Evolutionary conservation across 2,113 vertebrate species (phyloP).

Genomic region (Apteryx owenii): DNA sequence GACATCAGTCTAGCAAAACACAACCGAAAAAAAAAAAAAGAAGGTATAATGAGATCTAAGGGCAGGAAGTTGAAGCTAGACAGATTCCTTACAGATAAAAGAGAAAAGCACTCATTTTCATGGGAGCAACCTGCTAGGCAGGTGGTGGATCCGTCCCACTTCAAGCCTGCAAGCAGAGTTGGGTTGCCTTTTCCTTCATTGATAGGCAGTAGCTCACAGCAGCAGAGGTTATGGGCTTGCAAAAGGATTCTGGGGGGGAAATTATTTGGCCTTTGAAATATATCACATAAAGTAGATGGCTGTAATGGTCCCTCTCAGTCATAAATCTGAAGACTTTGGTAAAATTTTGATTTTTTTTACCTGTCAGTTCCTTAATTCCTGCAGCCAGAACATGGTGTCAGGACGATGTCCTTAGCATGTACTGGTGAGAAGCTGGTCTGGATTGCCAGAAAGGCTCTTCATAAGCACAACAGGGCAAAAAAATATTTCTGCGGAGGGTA

Average conservation of each 20-base stretch:
- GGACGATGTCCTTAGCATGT: neutral
- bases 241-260: neutral
- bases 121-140: neutral
- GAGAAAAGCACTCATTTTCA: neutral
- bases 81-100: neutral
- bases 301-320: neutral
- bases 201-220: neutral
- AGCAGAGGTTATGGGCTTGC: neutral
- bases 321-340: neutral
- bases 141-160: neutral
- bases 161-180: rapidly evolving
- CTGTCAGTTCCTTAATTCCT: neutral
- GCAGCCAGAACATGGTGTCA: neutral
- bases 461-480: neutral
- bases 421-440: neutral
- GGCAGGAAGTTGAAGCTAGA: neutral
- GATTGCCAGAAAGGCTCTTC: neutral
- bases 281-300: neutral
- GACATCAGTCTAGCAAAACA: neutral
- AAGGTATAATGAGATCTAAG: neutral
- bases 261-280: neutral
- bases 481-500: neutral
- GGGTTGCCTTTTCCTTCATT: neutral
- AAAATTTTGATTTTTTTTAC: neutral
- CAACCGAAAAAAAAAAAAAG: neutral